A percentile compares a stretch with the other conserved stretches of the same genome.
Conservation (phyloP, 2,888 invertebrate genomes). For the Tetheella fluctuosa region DNA sequence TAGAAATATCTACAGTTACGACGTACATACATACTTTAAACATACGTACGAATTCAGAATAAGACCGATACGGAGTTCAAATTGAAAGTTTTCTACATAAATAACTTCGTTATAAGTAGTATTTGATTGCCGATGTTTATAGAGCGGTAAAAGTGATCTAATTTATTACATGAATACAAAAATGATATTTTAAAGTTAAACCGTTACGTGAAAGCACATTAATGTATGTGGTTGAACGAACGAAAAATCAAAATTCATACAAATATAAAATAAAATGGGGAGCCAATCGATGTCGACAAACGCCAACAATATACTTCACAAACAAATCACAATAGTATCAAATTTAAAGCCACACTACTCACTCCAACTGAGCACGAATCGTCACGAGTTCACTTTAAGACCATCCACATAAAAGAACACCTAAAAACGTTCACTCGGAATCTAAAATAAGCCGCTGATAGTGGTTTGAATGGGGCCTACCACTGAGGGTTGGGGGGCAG, state of each 20-base stretch:
- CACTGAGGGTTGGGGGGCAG: constrained; percentile 75
- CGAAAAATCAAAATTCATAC: neutral
- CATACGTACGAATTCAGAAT: neutral
- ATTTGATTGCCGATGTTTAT: neutral
- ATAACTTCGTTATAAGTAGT: neutral
- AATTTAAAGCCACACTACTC: constrained; percentile 49
- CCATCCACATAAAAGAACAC: constrained; percentile 26
- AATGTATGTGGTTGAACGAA: neutral
- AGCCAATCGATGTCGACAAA: neutral
- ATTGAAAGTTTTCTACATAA: neutral
- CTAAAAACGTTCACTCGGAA: constrained; percentile 27
- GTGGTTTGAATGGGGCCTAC: constrained; percentile 45
- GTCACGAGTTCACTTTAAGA: constrained; percentile 23
- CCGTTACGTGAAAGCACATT: neutral
- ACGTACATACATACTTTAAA: constrained; percentile 6
- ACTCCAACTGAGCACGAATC: constrained; percentile 23
- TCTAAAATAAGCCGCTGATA: neutral
- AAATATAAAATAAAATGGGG: neutral
- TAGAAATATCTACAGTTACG: constrained; percentile 6
- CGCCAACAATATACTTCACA: constrained; percentile 17
- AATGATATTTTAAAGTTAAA: neutral
- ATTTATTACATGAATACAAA: neutral
- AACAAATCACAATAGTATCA: constrained; percentile 20
- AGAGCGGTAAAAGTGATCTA: neutral
- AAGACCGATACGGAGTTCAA: neutral